phyloP scores from a whole-genome alignment of 2,113 vertebrate genomes.

The Oncorhynchus tshawytscha region DNA sequence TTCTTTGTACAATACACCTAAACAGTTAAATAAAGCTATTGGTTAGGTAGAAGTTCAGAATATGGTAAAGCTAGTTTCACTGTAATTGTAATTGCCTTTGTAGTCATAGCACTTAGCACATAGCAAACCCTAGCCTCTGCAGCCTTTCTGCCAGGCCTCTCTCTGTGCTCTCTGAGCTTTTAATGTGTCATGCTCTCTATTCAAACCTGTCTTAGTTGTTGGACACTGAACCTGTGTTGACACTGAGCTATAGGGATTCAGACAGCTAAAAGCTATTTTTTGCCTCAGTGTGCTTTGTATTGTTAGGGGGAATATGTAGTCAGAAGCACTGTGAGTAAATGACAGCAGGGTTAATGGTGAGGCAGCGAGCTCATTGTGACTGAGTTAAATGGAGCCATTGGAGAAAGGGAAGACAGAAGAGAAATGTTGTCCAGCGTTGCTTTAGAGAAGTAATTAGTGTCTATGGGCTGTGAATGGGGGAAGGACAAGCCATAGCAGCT shows the following conservation, averaged over 20 bases:
- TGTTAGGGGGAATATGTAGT: constrained; percentile 7
- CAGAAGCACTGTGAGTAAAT: constrained; percentile 10
- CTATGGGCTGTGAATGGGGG: too few relatives aligned
- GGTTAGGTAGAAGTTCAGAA: too few relatives aligned
- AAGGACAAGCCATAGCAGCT: too few relatives aligned
- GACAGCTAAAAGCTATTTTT: constrained; percentile 14
- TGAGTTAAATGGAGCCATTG: too few relatives aligned
- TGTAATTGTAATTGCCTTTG: neutral
- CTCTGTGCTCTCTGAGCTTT: too few relatives aligned
- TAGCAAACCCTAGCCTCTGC: neutral
- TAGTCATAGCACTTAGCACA: neutral
- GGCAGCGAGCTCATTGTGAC: too few relatives aligned
- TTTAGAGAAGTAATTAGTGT: too few relatives aligned
- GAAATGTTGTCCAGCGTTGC: too few relatives aligned
- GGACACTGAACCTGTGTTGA: neutral
- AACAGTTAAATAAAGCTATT: neutral
- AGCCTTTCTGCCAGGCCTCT: neutral
- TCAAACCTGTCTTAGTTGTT: neutral
- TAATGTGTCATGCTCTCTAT: too few relatives aligned
- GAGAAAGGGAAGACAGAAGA: too few relatives aligned
- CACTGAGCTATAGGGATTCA: neutral
- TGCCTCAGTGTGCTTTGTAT: constrained; percentile 12
- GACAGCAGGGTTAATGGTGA: neutral
- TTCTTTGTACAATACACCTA: neutral
- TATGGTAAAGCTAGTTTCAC: neutral